phyloP scores from a whole-genome alignment of 2,113 vertebrate species.

The Bubo bubo region DNA sequence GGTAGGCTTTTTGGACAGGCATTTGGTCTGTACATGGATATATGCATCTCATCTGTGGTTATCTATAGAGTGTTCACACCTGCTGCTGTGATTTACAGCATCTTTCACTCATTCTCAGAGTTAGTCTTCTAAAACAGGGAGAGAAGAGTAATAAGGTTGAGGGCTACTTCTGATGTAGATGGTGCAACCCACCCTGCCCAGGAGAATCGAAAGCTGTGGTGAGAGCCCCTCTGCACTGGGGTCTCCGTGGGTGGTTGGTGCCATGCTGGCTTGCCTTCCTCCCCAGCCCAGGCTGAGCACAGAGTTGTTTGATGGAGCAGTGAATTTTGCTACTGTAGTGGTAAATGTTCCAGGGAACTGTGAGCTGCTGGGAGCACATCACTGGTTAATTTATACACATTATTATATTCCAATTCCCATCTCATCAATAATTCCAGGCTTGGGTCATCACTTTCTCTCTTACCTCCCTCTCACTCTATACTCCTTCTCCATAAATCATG shows the following conservation, averaged over 20 bases:
- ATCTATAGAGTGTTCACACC: not conserved
- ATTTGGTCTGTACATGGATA: not conserved
- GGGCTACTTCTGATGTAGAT: not conserved
- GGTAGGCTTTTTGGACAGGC: not conserved
- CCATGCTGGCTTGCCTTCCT: not conserved
- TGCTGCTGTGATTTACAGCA: not conserved
- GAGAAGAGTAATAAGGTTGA: not conserved
- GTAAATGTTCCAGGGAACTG: not conserved
- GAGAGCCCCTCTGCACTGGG: not conserved
- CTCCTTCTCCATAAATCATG: constrained; percentile 26
- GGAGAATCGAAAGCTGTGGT: not conserved
- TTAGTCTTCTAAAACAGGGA: not conserved
- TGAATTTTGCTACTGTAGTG: not conserved
- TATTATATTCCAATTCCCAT: constrained; percentile 43
- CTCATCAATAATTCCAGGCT: constrained; percentile 52
- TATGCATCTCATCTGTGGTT: not conserved
- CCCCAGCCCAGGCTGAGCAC: not conserved
- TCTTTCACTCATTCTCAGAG: not conserved
- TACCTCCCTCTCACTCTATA: not conserved
- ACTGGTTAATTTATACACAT: constrained; percentile 21
- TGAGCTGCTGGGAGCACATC: not conserved
- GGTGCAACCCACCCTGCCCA: not conserved
- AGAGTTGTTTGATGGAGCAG: not conserved
- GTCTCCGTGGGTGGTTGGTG: not conserved
- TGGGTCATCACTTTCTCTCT: constrained; percentile 4